Evolutionary conservation across 2,113 vertebrate genomes (phyloP), one percentile per base, ranked within the genome.

Genomic region (Oenanthe melanoleuca): DNA sequence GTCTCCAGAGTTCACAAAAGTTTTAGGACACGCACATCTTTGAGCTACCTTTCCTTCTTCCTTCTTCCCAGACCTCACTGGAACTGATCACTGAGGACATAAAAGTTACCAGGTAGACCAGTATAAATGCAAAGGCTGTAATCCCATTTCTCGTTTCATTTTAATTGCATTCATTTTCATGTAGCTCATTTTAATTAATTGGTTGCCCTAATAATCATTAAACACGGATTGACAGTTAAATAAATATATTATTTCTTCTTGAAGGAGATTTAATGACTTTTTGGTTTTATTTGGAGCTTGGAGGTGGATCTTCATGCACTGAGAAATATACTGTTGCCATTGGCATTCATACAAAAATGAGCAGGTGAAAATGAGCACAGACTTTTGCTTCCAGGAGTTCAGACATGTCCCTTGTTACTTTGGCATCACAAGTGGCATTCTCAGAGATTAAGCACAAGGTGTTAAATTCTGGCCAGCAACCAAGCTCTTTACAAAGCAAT

Each of bases 101-200:
- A 64, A 61, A 89, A 49, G 38, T 50, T 84, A 50, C 56, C 34
- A 86, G 31, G 53, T 56, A 79, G 49, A 74, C 40, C 7, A 64
- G 37, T 14, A 33, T 5, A 80, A 92, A 78, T 33, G 66, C 17
- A 81, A 57, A 94, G 24, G 5, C 44, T 87, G 31, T 93, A 95
- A 93, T 89, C 65, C 70, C 49, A 79, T 49, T 23, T 81, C 77
- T 89, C 1, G 0, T 61, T 94, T 92, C 34, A 40, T 87, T 96
- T 92, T 86, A 95, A 87, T 91, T 91, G 89, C 65, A 74, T 67
- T 78, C 52, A 64, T 89, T 91, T 95, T 75, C 57, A n/a, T 45
- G 34, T 31, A 67, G 12, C 55, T 93, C 14, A 60, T 85, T 94
- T 87, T 91, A 94, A 87, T 96, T 89, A 94, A 91, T 79, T 79